Conservation (phyloP, 23 tunicate species). For the Diplosoma virens region DNA sequence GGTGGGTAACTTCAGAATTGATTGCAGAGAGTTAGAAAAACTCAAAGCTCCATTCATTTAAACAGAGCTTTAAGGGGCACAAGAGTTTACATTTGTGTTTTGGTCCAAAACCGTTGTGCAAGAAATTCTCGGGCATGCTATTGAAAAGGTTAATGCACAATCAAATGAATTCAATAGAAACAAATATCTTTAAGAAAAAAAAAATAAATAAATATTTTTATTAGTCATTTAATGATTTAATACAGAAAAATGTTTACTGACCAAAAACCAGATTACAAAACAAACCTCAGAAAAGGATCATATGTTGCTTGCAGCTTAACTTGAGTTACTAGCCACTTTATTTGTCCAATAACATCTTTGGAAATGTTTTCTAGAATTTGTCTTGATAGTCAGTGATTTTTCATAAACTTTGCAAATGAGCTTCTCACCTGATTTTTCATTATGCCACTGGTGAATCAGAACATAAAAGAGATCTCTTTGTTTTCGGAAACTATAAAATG, state of each 20-base stretch:
- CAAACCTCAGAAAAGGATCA: conserved; percentile 41
- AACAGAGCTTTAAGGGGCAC: too few species aligned
- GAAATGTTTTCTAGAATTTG: not conserved
- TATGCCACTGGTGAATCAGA: conserved; percentile 40
- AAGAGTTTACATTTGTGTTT: too few species aligned
- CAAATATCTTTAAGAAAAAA: too few species aligned
- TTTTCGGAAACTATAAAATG: conserved; percentile 68
- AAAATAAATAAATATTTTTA: not conserved
- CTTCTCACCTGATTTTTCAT: not conserved
- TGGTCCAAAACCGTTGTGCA: too few species aligned
- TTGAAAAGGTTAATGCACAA: too few species aligned
- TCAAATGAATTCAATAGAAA: too few species aligned
- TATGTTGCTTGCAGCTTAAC: conserved; percentile 26
- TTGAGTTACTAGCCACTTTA: conserved; percentile 36
- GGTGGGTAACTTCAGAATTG: too few species aligned
- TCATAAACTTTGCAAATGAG: not conserved
- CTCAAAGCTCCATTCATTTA: too few species aligned
- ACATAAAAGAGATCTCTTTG: conserved; percentile 69
- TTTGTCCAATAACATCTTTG: conserved; percentile 36
- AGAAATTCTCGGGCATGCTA: too few species aligned
- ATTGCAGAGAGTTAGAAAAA: too few species aligned
- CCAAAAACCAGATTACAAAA: not conserved
- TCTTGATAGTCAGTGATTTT: not conserved
- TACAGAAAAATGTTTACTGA: not conserved
- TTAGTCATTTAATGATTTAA: not conserved